These are phyloP conservation scores for Mamestra brassicae DNA, from an alignment of 2,888 invertebrate species.

Conservation along the genomic window DNA sequence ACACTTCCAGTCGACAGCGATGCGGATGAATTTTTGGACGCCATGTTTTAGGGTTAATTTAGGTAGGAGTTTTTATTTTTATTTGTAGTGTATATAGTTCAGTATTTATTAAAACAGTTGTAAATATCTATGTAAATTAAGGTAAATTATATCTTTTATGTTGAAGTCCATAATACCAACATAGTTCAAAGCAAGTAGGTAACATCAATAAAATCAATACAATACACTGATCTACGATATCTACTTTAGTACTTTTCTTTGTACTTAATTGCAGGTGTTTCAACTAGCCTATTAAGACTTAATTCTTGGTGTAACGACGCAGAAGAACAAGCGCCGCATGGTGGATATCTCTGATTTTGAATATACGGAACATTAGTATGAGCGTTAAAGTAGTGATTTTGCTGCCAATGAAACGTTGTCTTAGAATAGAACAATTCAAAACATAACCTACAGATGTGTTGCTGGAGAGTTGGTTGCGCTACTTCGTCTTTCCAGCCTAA, in stretches of 20 bases:
- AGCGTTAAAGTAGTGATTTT: neutral
- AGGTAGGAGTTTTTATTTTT: no score
- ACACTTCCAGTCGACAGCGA: no score
- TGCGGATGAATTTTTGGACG: no score
- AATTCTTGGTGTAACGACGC: constrained; percentile 74
- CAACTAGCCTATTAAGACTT: constrained; percentile 73
- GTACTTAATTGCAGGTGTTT: constrained; percentile 71
- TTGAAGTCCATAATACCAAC: no score
- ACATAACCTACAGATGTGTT: no score
- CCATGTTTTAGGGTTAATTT: no score
- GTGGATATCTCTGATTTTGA: constrained; percentile 56
- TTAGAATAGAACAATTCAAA: neutral
- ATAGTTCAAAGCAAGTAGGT: neutral
- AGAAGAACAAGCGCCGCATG: constrained; percentile 65
- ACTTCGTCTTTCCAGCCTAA: no score
- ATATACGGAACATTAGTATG: constrained; percentile 56
- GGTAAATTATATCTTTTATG: no score
- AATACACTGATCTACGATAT: neutral
- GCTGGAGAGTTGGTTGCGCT: no score
- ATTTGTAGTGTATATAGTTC: no score
- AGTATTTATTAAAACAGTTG: no score
- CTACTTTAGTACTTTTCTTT: constrained; percentile 38
- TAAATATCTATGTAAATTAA: no score
- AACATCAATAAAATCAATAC: neutral
- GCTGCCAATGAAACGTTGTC: neutral